These are phyloP conservation scores for Pterocles burchelli DNA, from an alignment of 2,113 vertebrate species.

Conservation along the genomic window DNA sequence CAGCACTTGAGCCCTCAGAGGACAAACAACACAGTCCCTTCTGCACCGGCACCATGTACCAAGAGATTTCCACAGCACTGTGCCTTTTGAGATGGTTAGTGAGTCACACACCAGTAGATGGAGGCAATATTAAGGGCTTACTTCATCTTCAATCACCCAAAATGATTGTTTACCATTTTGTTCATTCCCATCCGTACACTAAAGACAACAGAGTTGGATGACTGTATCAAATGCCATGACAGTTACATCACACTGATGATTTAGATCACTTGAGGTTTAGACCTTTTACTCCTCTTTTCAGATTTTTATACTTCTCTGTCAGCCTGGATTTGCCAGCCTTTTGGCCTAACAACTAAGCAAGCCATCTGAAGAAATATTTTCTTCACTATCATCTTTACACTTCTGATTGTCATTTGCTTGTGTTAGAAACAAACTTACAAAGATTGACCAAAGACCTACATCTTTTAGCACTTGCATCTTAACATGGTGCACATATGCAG, in stretches of 20 bases:
- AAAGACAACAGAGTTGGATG: not conserved
- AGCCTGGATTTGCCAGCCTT: not conserved
- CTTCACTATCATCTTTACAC: not conserved
- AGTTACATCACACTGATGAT: not conserved
- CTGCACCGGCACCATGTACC: not conserved
- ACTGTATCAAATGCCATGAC: not conserved
- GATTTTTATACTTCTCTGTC: not conserved
- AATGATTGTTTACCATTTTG: not conserved
- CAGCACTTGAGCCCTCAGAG: not conserved
- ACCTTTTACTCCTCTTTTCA: not conserved
- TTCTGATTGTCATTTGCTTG: not conserved
- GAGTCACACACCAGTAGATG: not conserved
- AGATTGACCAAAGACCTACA: not conserved
- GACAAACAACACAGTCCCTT: not conserved
- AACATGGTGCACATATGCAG: not conserved
- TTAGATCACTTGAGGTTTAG: not conserved
- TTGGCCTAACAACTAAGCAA: not conserved
- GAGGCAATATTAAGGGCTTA: not conserved
- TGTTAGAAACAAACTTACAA: not conserved
- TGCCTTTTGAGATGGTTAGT: not conserved
- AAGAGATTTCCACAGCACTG: not conserved
- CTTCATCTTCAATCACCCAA: not conserved
- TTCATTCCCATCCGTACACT: not conserved
- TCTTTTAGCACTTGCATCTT: not conserved
- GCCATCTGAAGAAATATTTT: not conserved